phyloP scores from a whole-genome alignment of 2,797 vertebrate genomes.

The Brachyalestes nurse region DNA sequence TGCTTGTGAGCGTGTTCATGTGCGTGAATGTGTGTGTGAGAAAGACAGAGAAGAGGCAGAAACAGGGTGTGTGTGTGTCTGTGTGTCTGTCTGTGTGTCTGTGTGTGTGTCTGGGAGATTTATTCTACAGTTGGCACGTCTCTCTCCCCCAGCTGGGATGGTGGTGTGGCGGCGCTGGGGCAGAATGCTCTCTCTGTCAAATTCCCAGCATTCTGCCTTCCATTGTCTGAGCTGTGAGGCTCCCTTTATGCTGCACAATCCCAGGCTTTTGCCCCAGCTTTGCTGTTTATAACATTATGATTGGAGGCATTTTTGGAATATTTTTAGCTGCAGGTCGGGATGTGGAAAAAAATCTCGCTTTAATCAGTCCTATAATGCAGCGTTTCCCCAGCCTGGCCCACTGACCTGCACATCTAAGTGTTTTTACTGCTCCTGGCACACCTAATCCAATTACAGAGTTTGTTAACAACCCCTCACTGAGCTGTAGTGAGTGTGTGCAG shows the following conservation, averaged over 20 bases:
- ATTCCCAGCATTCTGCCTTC: constrained; percentile 53
- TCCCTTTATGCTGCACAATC: constrained; percentile 33
- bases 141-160: constrained; percentile 9
- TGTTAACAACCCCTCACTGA: no score
- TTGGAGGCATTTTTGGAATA: not conserved
- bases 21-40: no score
- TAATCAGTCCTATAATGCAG: not conserved
- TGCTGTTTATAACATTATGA: constrained; percentile 6
- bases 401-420: no score
- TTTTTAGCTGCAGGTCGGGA: not conserved
- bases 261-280: not conserved
- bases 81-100: no score
- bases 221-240: constrained; percentile 51
- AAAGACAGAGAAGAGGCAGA: no score
- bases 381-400: no score
- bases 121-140: constrained; percentile 29
- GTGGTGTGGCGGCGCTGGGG: constrained; percentile 28
- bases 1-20: no score
- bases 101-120: not conserved
- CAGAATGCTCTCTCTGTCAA: constrained; percentile 59
- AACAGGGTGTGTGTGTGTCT: not conserved
- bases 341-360: not conserved
- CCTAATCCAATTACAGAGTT: no score
- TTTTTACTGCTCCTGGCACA: no score
- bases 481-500: no score